Conservation (phyloP, 53 echinoderm and acorn worm species). For the Holothuria scabra region DNA sequence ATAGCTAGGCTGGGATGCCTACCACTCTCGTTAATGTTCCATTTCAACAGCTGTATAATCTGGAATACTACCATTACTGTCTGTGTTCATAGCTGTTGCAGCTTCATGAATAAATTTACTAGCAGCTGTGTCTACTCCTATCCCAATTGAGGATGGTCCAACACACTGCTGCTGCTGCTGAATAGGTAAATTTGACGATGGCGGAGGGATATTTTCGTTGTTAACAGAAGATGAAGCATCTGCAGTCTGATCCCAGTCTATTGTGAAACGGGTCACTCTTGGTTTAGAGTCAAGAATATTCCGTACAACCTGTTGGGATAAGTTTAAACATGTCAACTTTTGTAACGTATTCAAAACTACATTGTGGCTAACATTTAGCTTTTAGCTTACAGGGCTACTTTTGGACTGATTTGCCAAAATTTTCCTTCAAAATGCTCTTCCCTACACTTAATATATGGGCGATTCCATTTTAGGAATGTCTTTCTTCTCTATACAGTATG, state of each 20-base stretch:
- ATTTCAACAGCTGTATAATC: conserved; percentile 81
- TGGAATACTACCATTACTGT: conserved; percentile 96
- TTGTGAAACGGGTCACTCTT: conserved; percentile 96
- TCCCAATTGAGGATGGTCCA: conserved; percentile 9
- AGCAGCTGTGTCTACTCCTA: conserved; percentile 4
- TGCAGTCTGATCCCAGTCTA: conserved; percentile 92
- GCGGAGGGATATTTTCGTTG: conserved; percentile 91
- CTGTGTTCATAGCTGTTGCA: conserved; percentile 68
- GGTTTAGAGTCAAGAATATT: conserved; percentile 93
- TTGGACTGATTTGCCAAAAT: too few species aligned
- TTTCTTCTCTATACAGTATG: too few species aligned
- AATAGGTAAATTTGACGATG: conserved; percentile 45
- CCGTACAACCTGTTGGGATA: conserved; percentile 64
- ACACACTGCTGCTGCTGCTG: conserved; percentile 55
- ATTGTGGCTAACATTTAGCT: too few species aligned
- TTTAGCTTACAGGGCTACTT: too few species aligned
- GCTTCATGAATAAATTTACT: conserved; percentile 53
- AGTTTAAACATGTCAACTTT: background rate
- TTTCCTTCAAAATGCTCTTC: too few species aligned
- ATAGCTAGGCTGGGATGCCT: conserved; percentile 91
- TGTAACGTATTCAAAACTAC: too few species aligned
- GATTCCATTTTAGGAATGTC: too few species aligned
- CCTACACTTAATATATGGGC: too few species aligned
- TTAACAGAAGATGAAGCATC: conserved; percentile 45
- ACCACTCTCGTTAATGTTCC: conserved; percentile 61